Conservation (phyloP, 2,797 vertebrate genomes). For the Pseudomugil gertrudae region DNA sequence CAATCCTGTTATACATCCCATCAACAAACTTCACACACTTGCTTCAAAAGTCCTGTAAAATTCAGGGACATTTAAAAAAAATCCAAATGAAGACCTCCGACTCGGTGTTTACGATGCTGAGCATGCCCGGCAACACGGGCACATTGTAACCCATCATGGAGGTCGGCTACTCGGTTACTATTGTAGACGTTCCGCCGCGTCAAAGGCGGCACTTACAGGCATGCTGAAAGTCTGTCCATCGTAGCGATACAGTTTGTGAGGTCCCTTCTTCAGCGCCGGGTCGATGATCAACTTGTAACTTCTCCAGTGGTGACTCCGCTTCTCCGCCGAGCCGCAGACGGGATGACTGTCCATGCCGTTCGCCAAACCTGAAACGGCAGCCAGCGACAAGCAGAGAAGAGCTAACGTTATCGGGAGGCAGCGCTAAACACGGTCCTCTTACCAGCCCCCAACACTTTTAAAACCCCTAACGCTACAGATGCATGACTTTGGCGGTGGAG, state of each 20-base stretch:
- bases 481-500: slow-evolving; percentile 47
- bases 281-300: slow-evolving; percentile 99
- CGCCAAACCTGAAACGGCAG: slow-evolving; percentile 89
- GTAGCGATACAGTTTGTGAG: slow-evolving; percentile 97
- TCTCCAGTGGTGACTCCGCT: slow-evolving; percentile 98
- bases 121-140: slow-evolving; percentile 37
- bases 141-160: slow-evolving; percentile 72
- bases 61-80: neutral
- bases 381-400: slow-evolving; percentile 58
- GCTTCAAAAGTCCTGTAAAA: slow-evolving; percentile 56
- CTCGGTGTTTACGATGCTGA: slow-evolving; percentile 22
- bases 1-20: slow-evolving; percentile 50
- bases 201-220: slow-evolving; percentile 86
- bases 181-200: slow-evolving; percentile 51
- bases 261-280: slow-evolving; percentile 96
- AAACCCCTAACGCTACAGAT: slow-evolving; percentile 46
- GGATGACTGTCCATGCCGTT: slow-evolving; percentile 97
- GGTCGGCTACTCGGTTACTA: slow-evolving; percentile 73
- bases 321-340: slow-evolving; percentile 94
- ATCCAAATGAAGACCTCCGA: neutral
- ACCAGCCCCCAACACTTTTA: slow-evolving; percentile 58
- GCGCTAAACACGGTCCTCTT: slow-evolving; percentile 51
- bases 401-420: slow-evolving; percentile 60
- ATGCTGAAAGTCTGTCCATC: slow-evolving; percentile 96
- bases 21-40: slow-evolving; percentile 63